Evolutionary conservation across 2,797 vertebrate genomes (phyloP), one percentile per base, ranked within the genome.

Genomic region (Chelonia mydas): DNA sequence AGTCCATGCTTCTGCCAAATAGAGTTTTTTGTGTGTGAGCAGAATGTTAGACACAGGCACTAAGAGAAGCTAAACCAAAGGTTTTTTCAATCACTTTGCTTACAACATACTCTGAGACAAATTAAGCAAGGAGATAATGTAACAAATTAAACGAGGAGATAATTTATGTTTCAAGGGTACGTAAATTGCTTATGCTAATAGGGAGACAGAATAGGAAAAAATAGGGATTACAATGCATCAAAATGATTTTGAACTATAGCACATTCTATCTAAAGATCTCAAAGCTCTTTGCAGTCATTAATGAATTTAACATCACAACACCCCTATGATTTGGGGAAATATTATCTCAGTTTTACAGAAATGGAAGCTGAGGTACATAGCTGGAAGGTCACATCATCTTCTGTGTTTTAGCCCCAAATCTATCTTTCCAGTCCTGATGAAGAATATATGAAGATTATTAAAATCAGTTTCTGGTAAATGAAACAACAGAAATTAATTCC

Each of bases 361-460:
- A 61, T 33, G 37, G 77, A 31, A 83, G 5, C 31, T 49, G 57
- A 55, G 31, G 25, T 13, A 80, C 4, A 83, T 47, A 15, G 16
- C 86, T 57, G 19, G 83, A 37, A 86, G 61, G 37, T 76, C 13
- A 68, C 0, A 45, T 76, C 72, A 47, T 25, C 6, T 81, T 89
- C 61, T 27, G 33, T 11, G 5, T 5, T 2, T 3, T 54, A 74
- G 61, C 1, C 84, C 17, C 61, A 68, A 79, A 2, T 2, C 1
- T 0, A 0, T 76, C 74, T 3, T 86, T 68, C 10, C 3, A 7
- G 51, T n/a, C 23, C 4, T 27, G 65, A 1, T 1, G 41, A 31
- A 65, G 33, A 11, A 86, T 57, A 23, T 54, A 10, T 23, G 23
- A 54, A 54, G n/a, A 74, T 74, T 25, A 25, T 45, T 74, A 25